Percentiles rank a stretch among this genome's conserved stretches.
phyloP scores from a whole-genome alignment of 2,888 invertebrate species.

The Ischnus inquisitorius region DNA sequence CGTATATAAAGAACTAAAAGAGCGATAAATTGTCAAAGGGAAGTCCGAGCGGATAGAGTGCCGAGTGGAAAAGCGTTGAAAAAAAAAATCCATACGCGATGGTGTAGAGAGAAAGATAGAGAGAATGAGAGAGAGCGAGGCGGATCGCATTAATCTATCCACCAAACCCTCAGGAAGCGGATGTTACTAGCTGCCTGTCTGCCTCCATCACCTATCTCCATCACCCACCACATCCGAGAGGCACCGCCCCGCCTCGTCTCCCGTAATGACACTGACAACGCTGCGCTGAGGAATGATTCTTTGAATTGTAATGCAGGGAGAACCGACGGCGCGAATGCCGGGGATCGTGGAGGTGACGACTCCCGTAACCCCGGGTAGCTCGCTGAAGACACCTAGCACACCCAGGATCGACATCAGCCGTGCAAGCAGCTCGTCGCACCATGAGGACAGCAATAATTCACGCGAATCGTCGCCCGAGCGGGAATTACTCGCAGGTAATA shows the following conservation, averaged over 20 bases:
- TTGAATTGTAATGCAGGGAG: constrained; percentile 82
- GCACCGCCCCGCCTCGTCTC: constrained; percentile 39
- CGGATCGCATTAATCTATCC: constrained; percentile 46
- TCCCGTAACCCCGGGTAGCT: constrained; percentile 82
- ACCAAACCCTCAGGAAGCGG: constrained; percentile 58
- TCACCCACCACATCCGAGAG: constrained; percentile 57
- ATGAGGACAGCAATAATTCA: constrained; percentile 89
- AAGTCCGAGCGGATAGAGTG: constrained; percentile 36
- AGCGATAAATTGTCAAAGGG: constrained; percentile 44
- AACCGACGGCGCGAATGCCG: constrained; percentile 83
- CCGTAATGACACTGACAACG: constrained; percentile 39
- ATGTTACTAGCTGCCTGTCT: constrained; percentile 62
- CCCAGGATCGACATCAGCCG: constrained; percentile 96
- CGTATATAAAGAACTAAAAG: constrained; percentile 25
- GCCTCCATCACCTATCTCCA: constrained; percentile 50
- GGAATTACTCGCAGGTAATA: constrained; percentile 90
- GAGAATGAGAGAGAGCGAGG: constrained; percentile 33
- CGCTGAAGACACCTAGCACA: constrained; percentile 89
- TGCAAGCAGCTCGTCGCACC: constrained; percentile 95
- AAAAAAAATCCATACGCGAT: constrained; percentile 40
- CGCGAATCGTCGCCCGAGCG: constrained; percentile 94
- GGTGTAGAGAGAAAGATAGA: constrained; percentile 37
- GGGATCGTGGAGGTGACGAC: constrained; percentile 85
- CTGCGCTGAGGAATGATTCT: constrained; percentile 68
- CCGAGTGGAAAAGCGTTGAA: constrained; percentile 42